Percentiles rank a stretch among this genome's conserved stretches.
phyloP scores from a whole-genome alignment of 2,888 invertebrate genomes.

The Ophion ventricosus region DNA sequence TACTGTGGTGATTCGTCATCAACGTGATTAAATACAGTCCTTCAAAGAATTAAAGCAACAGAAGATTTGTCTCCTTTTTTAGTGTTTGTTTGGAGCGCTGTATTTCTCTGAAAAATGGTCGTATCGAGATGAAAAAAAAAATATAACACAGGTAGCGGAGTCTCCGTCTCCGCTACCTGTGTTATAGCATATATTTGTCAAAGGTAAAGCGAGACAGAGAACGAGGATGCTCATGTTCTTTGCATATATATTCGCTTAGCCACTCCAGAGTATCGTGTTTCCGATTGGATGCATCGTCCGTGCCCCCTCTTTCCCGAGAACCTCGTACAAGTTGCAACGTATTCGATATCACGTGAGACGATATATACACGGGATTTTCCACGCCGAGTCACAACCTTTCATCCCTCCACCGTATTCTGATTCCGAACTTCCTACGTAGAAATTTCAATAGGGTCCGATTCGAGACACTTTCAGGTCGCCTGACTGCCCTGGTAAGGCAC shows the following conservation, averaged over 20 bases:
- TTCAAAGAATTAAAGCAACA: too few species aligned
- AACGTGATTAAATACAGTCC: too few species aligned
- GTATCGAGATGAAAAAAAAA: too few species aligned
- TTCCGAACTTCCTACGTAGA: too few species aligned
- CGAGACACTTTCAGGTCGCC: too few species aligned
- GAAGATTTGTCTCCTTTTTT: too few species aligned
- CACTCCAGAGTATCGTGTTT: slow-evolving; percentile 14
- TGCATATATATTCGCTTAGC: not conserved
- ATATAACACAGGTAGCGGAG: too few species aligned
- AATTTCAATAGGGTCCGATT: too few species aligned
- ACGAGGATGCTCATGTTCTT: not conserved
- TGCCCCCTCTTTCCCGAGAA: not conserved
- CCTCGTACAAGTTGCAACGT: slow-evolving; percentile 2
- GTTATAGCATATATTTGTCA: not conserved
- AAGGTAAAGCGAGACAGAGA: not conserved
- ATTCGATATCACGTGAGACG: slow-evolving; percentile 10
- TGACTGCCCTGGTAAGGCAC: too few species aligned
- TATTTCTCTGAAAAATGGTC: too few species aligned
- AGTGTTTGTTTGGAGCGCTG: too few species aligned
- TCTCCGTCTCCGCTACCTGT: not conserved
- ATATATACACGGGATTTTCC: not conserved
- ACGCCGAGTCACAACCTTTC: not conserved
- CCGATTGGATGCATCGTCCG: not conserved
- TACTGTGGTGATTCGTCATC: too few species aligned
- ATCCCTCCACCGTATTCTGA: not conserved